These are phyloP conservation scores for Rafetus swinhoei DNA, from an alignment of 2,113 vertebrate species.

Conservation along the genomic window DNA sequence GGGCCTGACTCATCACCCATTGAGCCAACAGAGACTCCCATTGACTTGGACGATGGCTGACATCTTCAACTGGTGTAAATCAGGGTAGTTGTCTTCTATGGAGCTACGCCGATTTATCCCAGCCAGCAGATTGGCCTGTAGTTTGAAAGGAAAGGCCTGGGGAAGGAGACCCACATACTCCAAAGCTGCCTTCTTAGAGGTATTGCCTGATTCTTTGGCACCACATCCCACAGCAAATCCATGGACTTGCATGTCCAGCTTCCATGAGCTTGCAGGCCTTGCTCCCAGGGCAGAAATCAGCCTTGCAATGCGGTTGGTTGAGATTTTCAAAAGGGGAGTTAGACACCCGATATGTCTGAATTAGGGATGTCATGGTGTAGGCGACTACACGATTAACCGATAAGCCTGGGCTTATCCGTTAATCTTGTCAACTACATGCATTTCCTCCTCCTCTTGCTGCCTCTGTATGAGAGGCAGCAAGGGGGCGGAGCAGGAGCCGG, in stretches of 20 bases:
- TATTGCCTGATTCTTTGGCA: not conserved
- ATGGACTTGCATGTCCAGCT: not conserved
- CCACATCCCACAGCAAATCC: not conserved
- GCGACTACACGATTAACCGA: no score
- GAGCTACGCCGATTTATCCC: not conserved
- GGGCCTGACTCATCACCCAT: not conserved
- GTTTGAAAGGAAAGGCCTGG: not conserved
- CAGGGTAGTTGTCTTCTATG: not conserved
- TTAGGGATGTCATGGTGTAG: no score
- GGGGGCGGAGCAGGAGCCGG: no score
- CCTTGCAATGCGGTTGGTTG: not conserved
- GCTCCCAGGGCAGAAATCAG: not conserved
- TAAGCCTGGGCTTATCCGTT: no score
- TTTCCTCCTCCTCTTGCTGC: no score
- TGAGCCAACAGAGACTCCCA: not conserved
- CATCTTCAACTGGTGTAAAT: not conserved
- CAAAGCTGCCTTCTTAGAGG: not conserved
- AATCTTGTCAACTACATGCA: no score
- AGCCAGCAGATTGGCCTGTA: not conserved
- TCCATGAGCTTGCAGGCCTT: not conserved
- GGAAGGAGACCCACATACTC: not conserved
- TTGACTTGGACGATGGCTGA: not conserved
- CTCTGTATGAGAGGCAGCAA: no score
- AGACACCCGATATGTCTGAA: not conserved
- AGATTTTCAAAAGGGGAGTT: not conserved